These are phyloP conservation scores for Amphiura filiformis DNA, from an alignment of 35 echinoderm and acorn worm genomes.

Conservation along the genomic window DNA sequence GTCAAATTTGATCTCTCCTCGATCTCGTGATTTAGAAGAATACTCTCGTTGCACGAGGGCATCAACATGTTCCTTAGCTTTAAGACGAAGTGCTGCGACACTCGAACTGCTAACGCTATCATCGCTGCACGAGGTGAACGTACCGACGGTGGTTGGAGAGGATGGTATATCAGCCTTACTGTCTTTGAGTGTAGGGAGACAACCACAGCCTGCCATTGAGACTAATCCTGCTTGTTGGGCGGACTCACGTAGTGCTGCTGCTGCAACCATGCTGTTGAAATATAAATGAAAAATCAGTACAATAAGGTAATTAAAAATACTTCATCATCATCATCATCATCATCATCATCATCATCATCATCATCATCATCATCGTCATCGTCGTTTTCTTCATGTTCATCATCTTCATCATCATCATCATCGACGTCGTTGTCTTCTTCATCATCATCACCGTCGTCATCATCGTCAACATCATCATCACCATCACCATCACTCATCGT, in stretches of 20 bases:
- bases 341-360: too few species aligned
- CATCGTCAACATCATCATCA: too few species aligned
- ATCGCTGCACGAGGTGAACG: conserved; percentile 31
- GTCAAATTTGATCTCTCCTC: not conserved
- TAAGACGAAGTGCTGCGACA: conserved; percentile 26
- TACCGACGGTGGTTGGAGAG: not conserved
- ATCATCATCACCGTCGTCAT: too few species aligned
- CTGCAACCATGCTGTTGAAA: conserved; percentile 26
- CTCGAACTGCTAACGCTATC: conserved; percentile 37
- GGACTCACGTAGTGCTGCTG: conserved; percentile 13
- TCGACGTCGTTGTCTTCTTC: too few species aligned
- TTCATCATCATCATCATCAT: too few species aligned
- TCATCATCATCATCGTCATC: too few species aligned
- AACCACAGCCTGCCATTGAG: conserved; percentile 18
- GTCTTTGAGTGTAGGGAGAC: conserved; percentile 19
- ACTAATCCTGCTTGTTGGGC: conserved; percentile 8
- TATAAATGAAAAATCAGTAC: not conserved
- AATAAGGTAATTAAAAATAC: not conserved
- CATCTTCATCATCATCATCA: too few species aligned
- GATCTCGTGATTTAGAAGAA: conserved; percentile 15
- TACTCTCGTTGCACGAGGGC: conserved; percentile 25
- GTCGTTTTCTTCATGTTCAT: too few species aligned
- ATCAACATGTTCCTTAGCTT: conserved; percentile 35
- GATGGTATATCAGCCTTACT: conserved; percentile 10
- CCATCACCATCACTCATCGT: too few species aligned